A percentile compares a stretch with the other conserved stretches of the same genome.
phyloP scores from a whole-genome alignment of 2,113 vertebrate species.

The Jaculus jaculus region DNA sequence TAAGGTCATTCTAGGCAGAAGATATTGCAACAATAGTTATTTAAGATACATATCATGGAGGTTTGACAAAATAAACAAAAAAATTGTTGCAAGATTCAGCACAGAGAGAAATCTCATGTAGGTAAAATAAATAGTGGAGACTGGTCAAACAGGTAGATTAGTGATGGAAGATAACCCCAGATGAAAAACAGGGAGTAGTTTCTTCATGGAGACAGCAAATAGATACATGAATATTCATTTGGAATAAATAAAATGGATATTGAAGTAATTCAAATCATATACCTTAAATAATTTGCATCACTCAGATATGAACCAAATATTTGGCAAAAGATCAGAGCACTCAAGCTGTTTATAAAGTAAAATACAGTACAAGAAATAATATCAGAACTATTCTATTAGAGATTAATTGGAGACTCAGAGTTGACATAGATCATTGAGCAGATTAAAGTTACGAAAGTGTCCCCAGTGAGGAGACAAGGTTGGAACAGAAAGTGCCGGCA shows the following conservation, averaged over 20 bases:
- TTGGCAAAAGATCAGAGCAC: not conserved
- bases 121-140: not conserved
- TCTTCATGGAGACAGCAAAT: not conserved
- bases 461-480: not conserved
- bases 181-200: fast-evolving
- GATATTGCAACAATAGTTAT: not conserved
- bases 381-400: not conserved
- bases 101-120: not conserved
- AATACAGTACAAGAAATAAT: not conserved
- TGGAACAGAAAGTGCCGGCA: fast-evolving
- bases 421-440: fast-evolving
- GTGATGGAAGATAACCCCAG: not conserved
- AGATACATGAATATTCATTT: not conserved
- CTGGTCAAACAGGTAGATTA: not conserved
- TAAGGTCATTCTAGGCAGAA: not conserved
- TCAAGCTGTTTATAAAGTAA: too few relatives aligned
- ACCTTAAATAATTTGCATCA: not conserved
- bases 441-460: not conserved
- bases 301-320: slow-evolving; percentile 29
- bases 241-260: not conserved
- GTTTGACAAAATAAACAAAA: not conserved
- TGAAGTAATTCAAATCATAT: not conserved
- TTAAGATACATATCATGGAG: not conserved
- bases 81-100: not conserved
- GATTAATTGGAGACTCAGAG: not conserved